A percentile compares a stretch with the other conserved stretches of the same genome.
These are phyloP conservation scores for Notocelia uddmanniana DNA, from an alignment of 2,888 invertebrate species.

Conservation along the genomic window DNA sequence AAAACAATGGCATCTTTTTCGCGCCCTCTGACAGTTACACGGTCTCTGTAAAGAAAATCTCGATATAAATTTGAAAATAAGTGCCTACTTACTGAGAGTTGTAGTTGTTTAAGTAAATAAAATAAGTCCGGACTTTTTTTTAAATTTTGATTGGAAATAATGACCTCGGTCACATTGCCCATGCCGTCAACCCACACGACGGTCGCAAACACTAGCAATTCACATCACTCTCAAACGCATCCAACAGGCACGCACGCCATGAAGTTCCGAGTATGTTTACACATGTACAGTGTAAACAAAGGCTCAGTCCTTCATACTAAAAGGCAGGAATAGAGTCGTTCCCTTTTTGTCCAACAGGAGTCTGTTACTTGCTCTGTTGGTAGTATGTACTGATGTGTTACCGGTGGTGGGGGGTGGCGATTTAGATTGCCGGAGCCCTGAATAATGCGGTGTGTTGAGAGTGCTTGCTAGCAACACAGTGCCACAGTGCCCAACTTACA, in stretches of 20 bases:
- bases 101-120: not conserved
- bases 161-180: not conserved
- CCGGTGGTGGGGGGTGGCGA: too few relatives aligned
- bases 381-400: too few relatives aligned
- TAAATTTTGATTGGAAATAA: too few relatives aligned
- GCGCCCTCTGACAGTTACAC: conserved; percentile 95
- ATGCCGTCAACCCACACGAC: not conserved
- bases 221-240: not conserved
- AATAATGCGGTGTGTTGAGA: too few relatives aligned
- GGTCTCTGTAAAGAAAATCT: conserved; percentile 91
- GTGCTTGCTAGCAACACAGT: too few relatives aligned
- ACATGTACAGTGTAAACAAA: conserved; percentile 3
- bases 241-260: not conserved
- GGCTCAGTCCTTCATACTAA: not conserved
- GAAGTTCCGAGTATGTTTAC: not conserved
- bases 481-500: too few relatives aligned
- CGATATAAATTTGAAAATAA: not conserved
- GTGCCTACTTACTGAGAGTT: not conserved
- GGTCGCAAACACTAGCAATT: not conserved
- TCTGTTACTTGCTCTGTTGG: too few relatives aligned
- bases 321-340: not conserved
- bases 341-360: too few relatives aligned
- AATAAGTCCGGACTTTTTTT: too few relatives aligned
- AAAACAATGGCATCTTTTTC: conserved; percentile 96
- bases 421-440: too few relatives aligned